phyloP scores from a whole-genome alignment of 2,888 invertebrate species.

The Trichogramma evanescens region DNA sequence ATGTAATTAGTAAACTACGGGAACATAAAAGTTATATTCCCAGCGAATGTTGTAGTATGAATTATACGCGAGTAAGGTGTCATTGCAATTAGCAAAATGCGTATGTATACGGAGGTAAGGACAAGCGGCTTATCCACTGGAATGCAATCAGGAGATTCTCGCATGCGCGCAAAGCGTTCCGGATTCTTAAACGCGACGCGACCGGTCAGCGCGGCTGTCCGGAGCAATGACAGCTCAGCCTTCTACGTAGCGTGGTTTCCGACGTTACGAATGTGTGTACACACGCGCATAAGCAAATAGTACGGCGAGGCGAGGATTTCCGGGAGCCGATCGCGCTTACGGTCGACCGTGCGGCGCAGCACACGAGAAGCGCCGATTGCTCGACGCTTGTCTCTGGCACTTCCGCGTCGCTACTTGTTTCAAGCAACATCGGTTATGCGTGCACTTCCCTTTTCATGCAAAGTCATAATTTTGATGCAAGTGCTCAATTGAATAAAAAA shows the following conservation, averaged over 20 bases:
- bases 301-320: background rate
- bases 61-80: slow-evolving; percentile 22
- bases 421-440: too few species aligned
- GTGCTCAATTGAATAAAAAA: too few species aligned
- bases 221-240: slow-evolving; percentile 10
- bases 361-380: slow-evolving; percentile 30
- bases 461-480: too few species aligned
- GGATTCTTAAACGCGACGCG: slow-evolving; percentile 42
- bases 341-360: too few species aligned
- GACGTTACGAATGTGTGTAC: slow-evolving; percentile 16
- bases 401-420: too few species aligned
- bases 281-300: background rate
- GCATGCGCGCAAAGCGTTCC: slow-evolving; percentile 40
- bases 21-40: too few species aligned
- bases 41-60: too few species aligned
- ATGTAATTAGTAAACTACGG: too few species aligned
- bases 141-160: slow-evolving; percentile 48
- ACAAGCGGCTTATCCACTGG: slow-evolving; percentile 24
- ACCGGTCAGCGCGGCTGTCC: slow-evolving; percentile 1
- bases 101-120: slow-evolving; percentile 9
- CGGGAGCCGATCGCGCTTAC: slow-evolving; percentile 28
- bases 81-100: slow-evolving; percentile 27
- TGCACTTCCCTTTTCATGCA: too few species aligned
- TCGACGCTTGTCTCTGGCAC: slow-evolving; percentile 25
- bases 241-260: slow-evolving; percentile 13